Evolutionary conservation across 2,797 vertebrate genomes (phyloP).

Genomic region (Typhlichthys subterraneus): DNA sequence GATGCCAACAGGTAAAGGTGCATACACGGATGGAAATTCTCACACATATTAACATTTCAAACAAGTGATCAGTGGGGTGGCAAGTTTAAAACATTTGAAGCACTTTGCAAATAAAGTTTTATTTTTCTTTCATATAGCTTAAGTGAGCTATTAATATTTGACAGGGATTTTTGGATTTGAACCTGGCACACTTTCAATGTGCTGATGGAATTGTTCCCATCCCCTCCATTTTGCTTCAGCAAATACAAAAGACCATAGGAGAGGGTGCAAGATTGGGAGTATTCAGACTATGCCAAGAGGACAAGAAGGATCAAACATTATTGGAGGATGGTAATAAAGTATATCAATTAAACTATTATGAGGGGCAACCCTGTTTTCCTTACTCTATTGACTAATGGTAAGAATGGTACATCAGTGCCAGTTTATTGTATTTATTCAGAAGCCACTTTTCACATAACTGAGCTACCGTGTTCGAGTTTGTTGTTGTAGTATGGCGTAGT

Average conservation of each 20-base stretch:
- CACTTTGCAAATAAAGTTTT: slow-evolving; percentile 31
- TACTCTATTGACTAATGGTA: too few relatives aligned
- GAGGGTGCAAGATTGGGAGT: not conserved
- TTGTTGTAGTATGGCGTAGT: too few relatives aligned
- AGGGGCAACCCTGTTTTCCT: too few relatives aligned
- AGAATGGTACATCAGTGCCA: too few relatives aligned
- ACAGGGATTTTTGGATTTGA: slow-evolving; percentile 48
- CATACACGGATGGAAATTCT: slow-evolving; percentile 1
- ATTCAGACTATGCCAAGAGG: not conserved
- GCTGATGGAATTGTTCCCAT: not conserved
- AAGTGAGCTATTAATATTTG: slow-evolving; percentile 59
- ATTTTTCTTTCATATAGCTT: slow-evolving; percentile 49
- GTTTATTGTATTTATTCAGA: not conserved
- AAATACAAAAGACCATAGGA: not conserved
- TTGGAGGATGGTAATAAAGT: too few relatives aligned
- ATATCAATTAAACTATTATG: too few relatives aligned
- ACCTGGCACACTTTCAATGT: slow-evolving; percentile 18
- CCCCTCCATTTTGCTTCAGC: not conserved
- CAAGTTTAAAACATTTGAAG: slow-evolving; percentile 32
- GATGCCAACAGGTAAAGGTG: not conserved
- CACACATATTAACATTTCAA: not conserved
- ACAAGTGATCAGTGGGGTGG: slow-evolving; percentile 16
- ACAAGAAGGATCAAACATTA: too few relatives aligned
- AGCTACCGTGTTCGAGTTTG: too few relatives aligned
- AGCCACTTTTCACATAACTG: not conserved